Base-by-base conservation (phyloP, 2,888 invertebrate species). In the Cheilosia soror region DNA sequence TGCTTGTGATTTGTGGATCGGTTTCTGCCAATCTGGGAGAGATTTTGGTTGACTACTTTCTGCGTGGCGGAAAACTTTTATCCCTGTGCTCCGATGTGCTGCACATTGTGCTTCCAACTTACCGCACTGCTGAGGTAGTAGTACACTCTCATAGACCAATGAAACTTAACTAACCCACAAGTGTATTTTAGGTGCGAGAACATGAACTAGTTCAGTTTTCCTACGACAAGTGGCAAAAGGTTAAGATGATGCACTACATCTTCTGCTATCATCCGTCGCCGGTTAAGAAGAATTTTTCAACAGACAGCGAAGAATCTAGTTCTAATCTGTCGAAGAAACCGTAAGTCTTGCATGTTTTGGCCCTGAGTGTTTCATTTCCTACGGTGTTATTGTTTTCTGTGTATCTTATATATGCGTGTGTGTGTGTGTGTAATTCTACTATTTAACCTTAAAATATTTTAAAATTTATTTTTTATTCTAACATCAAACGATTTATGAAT, bases 241-340 rank as follows among this genome's bases (percentile, higher is more conserved):
- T 97, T 0, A 95, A 95, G 90, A 95, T 97, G 95, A 96, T 97
- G 94, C 97, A 97, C 91, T 96, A 97, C 89, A 96, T 97, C 87
- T 97, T 97, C 91, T 97, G 97, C 90, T 97, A 97, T 90, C 97
- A 97, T 91, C 96, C 96, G 0, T 96, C 96, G 1, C 97, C 97
- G 0, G 95, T 96, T 2, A 95, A 96, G 91, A 95, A 96, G 88
- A 95, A 96, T 89, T 96, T 96, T 89, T 96, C 96, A 0, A 95
- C 96, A 69, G 96, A 96, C 89, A 95, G 95, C 71, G 96, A 96
- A 86, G 95, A 94, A 77, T 90, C 91, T 0, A 77, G 88, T n/a
- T 88, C 88, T 91, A 89, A 93, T 92, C 93, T 93, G 90, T 93
- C 94, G 88, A 89, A 90, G 62, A 92, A 91, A 90, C 90, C 92